phyloP scores from a whole-genome alignment of 64 coral and sea anemone species.

The Pocillopora verrucosa region DNA sequence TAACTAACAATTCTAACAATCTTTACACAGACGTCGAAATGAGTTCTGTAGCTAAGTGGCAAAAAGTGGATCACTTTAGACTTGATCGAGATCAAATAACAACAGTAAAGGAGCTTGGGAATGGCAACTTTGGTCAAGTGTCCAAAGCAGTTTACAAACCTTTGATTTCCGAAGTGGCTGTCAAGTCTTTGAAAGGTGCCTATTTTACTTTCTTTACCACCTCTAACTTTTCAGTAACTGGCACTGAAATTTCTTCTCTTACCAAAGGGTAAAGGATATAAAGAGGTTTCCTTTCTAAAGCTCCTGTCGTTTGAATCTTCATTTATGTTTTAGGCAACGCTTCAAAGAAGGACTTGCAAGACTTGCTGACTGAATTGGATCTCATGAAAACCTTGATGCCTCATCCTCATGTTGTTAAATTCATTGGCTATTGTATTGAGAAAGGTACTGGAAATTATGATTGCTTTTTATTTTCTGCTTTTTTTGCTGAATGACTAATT shows the following conservation, averaged over 20 bases:
- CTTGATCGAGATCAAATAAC: background rate
- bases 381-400: constrained; percentile 34
- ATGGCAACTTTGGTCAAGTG: background rate
- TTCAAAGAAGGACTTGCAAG: constrained; percentile 10
- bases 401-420: constrained; percentile 36
- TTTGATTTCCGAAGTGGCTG: background rate
- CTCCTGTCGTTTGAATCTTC: too few species aligned
- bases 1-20: background rate
- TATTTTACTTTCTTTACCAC: background rate
- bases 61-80: background rate
- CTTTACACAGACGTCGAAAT: background rate
- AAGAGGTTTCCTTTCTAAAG: too few species aligned
- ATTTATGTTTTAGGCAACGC: background rate
- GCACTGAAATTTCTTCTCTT: too few species aligned
- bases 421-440: constrained; percentile 28
- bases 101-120: background rate
- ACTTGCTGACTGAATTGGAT: constrained; percentile 33
- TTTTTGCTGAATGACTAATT: too few species aligned
- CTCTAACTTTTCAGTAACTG: too few species aligned
- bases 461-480: background rate
- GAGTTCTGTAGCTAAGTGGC: background rate
- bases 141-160: background rate
- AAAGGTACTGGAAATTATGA: background rate
- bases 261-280: too few species aligned
- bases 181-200: background rate